phyloP scores from a whole-genome alignment of 2,888 invertebrate species.

The Girardia tigrina region DNA sequence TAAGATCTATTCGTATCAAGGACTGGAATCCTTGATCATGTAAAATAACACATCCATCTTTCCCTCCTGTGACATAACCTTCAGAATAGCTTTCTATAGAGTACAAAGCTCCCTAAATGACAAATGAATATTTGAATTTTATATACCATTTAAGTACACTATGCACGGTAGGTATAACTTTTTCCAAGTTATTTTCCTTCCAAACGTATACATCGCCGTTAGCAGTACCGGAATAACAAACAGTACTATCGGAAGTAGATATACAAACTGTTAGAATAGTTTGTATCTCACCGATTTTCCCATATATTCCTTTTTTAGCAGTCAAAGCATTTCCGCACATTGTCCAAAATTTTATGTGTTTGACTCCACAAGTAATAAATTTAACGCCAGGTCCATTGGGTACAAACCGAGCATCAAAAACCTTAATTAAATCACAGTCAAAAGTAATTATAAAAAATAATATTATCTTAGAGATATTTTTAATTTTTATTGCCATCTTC shows the following conservation, averaged over 20 bases:
- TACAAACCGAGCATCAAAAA: conserved; percentile 49
- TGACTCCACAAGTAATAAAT: conserved; percentile 49
- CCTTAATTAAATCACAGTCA: too few relatives aligned
- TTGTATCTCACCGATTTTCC: conserved; percentile 49
- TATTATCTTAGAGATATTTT: too few relatives aligned
- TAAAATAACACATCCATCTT: conserved; percentile 46
- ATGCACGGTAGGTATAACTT: conserved; percentile 46
- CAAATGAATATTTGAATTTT: background rate
- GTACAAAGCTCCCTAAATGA: conserved; percentile 44
- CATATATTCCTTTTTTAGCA: conserved; percentile 44
- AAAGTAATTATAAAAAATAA: too few relatives aligned
- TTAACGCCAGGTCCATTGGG: conserved; percentile 41
- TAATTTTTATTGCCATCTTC: too few relatives aligned
- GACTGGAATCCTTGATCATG: conserved; percentile 48
- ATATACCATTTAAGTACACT: conserved; percentile 42
- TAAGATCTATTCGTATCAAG: conserved; percentile 43
- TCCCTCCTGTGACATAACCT: conserved; percentile 48
- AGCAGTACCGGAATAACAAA: conserved; percentile 49
- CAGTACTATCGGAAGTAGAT: conserved; percentile 43
- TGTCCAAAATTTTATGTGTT: conserved; percentile 51
- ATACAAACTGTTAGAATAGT: conserved; percentile 44
- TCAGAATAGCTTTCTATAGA: conserved; percentile 44
- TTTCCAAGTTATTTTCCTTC: conserved; percentile 44
- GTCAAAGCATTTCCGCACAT: conserved; percentile 49
- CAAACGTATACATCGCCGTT: conserved; percentile 51